Base-by-base conservation (phyloP, 2,888 invertebrate species). In the Amblyteles armatorius region DNA sequence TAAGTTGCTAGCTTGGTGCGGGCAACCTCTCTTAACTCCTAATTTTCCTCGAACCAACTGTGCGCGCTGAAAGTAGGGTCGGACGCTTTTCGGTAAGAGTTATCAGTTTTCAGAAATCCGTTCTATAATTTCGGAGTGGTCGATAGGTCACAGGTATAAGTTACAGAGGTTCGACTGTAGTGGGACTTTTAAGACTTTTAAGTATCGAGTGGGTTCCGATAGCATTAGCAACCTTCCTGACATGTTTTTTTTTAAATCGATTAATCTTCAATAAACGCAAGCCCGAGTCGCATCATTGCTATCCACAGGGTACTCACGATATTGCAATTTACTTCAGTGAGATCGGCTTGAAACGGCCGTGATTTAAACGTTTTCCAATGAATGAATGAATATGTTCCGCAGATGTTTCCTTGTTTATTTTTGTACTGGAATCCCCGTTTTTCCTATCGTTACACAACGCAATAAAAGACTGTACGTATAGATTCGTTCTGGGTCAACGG, bases 181-280 rank as follows among this genome's bases (percentile, higher is more conserved):
- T 40, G 11, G 40, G 6, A 33, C 33, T 5, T 36, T 36, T 5
- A 5, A 33, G 1, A 33, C 40, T 44, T 16, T 16, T 16, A 44
- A 44, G 16, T 5, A 44, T 44, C 7, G 16, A 44, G 44, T 48
- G 48, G 33, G 33, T 6, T 36, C 11, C 50, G 71, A 71, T 71
- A 36, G 71, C 71, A 36, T 71, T 52, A 71, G 52, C 71, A 52
- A 52, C 33, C 36, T 71, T 55, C 26, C 52, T 55, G 71, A 33
- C 33, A 33, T 52, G 71, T 16, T 44, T 40, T 50, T 40, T 36
- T 40, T 50, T 71, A n/a, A n/a, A n/a, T 2, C 52, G 50, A 52
- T 44, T 71, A 71, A 71, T 71, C 71, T n/a, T 19, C 7, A 19
- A 52, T 6, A 29, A 22, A n/a, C 29, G 33, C 19, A 71, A 52